Evolutionary conservation across 2,113 vertebrate genomes (phyloP), one percentile per base, ranked within the genome.

Genomic region (Phaethon lepturus): DNA sequence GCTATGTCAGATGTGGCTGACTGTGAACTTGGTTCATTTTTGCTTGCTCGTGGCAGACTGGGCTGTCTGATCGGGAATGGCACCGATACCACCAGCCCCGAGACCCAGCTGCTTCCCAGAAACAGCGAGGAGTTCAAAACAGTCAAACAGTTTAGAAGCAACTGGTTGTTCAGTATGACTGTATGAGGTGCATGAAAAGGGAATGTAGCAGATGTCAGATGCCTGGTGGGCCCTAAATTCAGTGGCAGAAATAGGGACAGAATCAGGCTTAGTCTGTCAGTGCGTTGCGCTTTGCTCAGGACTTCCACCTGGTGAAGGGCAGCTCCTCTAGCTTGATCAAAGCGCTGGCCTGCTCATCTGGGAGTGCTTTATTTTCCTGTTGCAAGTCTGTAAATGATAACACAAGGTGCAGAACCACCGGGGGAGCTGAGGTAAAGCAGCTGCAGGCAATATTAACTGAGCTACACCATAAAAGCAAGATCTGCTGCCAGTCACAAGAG

Each of bases 381-480:
- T 69, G n/a, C 1, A 3, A 50, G 28, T 38, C 83, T 93, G 62
- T 72, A 89, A 91, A 76, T 40, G 76, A 19, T 53, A 90, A 71
- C 60, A 64, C 40, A 52, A 79, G 84, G 45, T 76, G 67, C 77
- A 95, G 77, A 95, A 76, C 80, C 67, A 25, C 81, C 81, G 75
- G 66, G 38, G 40, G 49, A 93, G 53, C 44, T 82, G 91, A 87
- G 56, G 75, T 47, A 81, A 94, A 95, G 83, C 63, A 95, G 59
- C 89, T 84, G 56, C 77, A 86, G 86, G 87, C 91, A 96, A 91
- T 86, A 86, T 38, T 82, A 91, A 85, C 91, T 71, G 63, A 94
- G 71, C 53, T 80, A 50, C 74, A 69, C 11, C 2, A 0, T 44
- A 35, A 58, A 75, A 93, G 52, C 58, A 76, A 86, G 62, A 73